A percentile compares a stretch with the other conserved stretches of the same genome.
phyloP scores from a whole-genome alignment of 2,797 vertebrate genomes.

The Xenops minutus region DNA sequence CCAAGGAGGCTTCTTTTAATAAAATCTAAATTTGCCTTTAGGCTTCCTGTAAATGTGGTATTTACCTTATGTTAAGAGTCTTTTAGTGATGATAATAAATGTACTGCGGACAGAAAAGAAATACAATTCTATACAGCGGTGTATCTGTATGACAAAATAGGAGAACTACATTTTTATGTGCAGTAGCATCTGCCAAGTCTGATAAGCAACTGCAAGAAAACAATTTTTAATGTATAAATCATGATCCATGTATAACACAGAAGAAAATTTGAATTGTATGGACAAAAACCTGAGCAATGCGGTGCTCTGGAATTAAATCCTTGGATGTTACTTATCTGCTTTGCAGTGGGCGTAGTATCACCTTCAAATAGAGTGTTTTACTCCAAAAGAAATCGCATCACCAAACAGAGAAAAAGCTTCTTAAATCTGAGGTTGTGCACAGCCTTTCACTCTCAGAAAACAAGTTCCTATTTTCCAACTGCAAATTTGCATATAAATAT shows the following conservation, averaged over 20 bases:
- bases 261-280: background rate
- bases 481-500: background rate
- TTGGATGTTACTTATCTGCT: background rate
- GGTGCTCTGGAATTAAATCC: background rate
- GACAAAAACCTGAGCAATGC: background rate
- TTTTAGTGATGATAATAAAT: background rate
- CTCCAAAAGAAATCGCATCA: background rate
- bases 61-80: slow-evolving; percentile 40
- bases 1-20: slow-evolving; percentile 9
- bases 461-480: background rate
- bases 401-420: background rate
- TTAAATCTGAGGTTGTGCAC: background rate
- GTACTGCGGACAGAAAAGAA: background rate
- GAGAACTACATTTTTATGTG: background rate
- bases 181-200: slow-evolving; percentile 21
- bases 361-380: background rate
- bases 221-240: slow-evolving; percentile 1
- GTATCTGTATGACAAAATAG: background rate
- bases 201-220: slow-evolving; percentile 49
- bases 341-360: background rate
- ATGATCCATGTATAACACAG: background rate
- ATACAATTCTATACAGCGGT: background rate
- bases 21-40: slow-evolving; percentile 17
- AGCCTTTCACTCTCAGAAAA: background rate
- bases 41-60: slow-evolving; percentile 1